Conservation (phyloP, 2,797 vertebrate genomes). For the Rhadinocentrus ornatus region DNA sequence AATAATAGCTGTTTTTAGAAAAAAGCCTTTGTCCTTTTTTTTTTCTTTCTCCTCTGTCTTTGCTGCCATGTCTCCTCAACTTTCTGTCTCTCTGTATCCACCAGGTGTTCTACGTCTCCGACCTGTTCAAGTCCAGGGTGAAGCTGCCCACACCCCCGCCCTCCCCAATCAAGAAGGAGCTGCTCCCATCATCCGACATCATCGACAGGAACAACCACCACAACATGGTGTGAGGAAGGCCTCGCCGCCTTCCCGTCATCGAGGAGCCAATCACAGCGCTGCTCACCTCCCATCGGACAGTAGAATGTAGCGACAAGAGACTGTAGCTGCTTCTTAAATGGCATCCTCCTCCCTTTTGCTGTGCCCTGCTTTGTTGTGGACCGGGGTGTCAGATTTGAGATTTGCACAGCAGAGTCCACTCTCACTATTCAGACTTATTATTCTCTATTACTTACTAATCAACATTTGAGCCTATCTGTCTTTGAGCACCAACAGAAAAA, state of each 20-base stretch:
- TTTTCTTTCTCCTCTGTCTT: neutral
- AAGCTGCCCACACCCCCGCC: constrained; percentile 87
- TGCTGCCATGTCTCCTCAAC: neutral
- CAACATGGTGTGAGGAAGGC: constrained; percentile 91
- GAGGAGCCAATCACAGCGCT: constrained; percentile 87
- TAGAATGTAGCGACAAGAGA: constrained; percentile 97
- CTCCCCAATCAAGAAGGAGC: constrained; percentile 93
- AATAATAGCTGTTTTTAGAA: neutral
- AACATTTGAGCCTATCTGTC: constrained; percentile 76
- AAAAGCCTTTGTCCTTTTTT: neutral
- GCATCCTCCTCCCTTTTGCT: constrained; percentile 54
- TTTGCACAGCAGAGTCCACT: constrained; percentile 84
- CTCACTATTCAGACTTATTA: constrained; percentile 83
- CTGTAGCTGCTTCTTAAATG: constrained; percentile 70
- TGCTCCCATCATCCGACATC: constrained; percentile 94
- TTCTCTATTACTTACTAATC: constrained; percentile 73
- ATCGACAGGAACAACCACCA: constrained; percentile 98
- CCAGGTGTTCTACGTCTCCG: constrained; percentile 96
- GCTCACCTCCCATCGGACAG: constrained; percentile 97
- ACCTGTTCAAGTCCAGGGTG: constrained; percentile 93
- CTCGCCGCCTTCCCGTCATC: constrained; percentile 79
- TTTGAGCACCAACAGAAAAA: constrained; percentile 62
- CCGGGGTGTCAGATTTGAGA: constrained; percentile 69
- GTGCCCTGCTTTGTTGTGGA: constrained; percentile 39
- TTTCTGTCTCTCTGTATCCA: constrained; percentile 12